Evolutionary conservation across 1,140 invertebrate species (phyloP), one percentile per base, ranked within the genome.

Genomic region (Rhopalosiphum maidis): DNA sequence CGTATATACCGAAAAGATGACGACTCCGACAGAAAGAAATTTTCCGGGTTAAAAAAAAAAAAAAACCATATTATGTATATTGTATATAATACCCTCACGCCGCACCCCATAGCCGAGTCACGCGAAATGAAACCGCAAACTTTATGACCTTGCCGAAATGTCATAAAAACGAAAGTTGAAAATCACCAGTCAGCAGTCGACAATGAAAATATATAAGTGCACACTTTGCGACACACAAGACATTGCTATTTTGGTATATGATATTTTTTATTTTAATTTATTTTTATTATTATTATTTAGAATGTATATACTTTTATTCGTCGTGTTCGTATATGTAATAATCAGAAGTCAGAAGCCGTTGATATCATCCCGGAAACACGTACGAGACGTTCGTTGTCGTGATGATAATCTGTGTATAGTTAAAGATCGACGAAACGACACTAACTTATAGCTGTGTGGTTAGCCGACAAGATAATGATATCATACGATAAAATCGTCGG

Each of bases 131-230:
- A 83, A 92, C 82, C 48, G 3, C 37, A 86, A 51, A 86, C 82
- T 93, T 93, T 93, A 86, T 85, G 82, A 85, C 51, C 7, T 55
- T 55, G 46, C 91, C 48, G 48, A 55, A 93, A 93, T 23, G 82
- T 93, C 91, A 35, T 93, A 93, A 93, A 92, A 93, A 93, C 23
- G 37, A 55, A 93, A 86, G 82, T 86, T 55, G 15, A n/a, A 90
- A 90, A 90, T 68, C 89, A 68, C 54, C 23, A 90, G 89, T 90
- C 88, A 90, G 88, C 88, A 55, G 87, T 8, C 48, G 48, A 55
- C 88, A 9, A 37, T 8, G 85, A 86, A 86, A 86, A 21, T 37
- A 85, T 37, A 82, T 37, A 41, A 85, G 41, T 77, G 18, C 60
- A 77, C 18, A 77, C 60, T 77, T 77, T n/a, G 60, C 30, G 60